Evolutionary conservation across 2,113 vertebrate genomes (phyloP).

Genomic region (Heliornis fulica): DNA sequence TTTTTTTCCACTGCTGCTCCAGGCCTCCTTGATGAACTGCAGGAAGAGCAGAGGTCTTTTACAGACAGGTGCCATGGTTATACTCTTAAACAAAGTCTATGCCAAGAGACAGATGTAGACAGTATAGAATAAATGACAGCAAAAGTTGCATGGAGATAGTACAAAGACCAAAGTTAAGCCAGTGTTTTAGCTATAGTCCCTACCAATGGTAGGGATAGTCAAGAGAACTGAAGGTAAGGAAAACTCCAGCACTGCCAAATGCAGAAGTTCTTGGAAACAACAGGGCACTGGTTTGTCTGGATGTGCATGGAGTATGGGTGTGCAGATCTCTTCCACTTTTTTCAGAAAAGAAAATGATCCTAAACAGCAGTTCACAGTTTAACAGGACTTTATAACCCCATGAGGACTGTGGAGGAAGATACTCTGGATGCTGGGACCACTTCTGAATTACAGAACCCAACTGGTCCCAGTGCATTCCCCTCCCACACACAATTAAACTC

Average conservation of each 20-base stretch:
- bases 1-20: background rate
- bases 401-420: background rate
- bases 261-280: background rate
- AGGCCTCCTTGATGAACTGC: background rate
- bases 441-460: background rate
- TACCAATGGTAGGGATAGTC: background rate
- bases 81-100: background rate
- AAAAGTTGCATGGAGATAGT: background rate
- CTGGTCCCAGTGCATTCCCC: background rate
- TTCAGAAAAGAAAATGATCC: background rate
- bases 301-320: background rate
- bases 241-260: background rate
- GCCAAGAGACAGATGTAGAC: background rate
- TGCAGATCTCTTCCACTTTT: background rate
- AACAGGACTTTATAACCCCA: background rate
- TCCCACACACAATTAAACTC: background rate
- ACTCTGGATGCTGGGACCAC: background rate
- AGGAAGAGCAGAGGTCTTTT: background rate
- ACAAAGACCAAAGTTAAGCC: background rate
- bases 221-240: background rate
- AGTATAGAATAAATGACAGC: background rate
- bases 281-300: background rate
- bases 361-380: background rate
- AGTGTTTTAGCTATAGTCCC: background rate
- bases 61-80: background rate